phyloP scores from a whole-genome alignment of 2,113 vertebrate genomes.

The Notothenia coriiceps region DNA sequence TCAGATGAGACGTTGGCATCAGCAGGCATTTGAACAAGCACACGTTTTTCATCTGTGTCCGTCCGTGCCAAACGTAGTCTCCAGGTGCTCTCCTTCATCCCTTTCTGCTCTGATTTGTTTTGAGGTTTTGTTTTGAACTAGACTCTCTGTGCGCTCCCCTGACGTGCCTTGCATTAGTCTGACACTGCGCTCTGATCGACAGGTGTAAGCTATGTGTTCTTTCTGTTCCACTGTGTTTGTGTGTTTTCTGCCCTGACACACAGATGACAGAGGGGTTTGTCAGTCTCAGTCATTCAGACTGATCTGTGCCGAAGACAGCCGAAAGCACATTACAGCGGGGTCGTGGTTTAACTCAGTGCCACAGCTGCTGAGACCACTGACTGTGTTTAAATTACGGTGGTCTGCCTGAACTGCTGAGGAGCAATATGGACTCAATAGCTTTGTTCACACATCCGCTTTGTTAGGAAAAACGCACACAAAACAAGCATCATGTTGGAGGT shows the following conservation, averaged over 20 bases:
- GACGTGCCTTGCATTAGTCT: constrained; percentile 39
- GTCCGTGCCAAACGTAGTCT: constrained; percentile 11
- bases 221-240: constrained; percentile 40
- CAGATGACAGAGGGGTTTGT: constrained; percentile 56
- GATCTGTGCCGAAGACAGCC: constrained; percentile 42
- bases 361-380: neutral
- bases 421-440: neutral
- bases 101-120: constrained; percentile 47
- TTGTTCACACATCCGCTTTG: constrained; percentile 7
- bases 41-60: constrained; percentile 20
- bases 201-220: constrained; percentile 55
- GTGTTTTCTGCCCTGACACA: constrained; percentile 30
- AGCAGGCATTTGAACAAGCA: constrained; percentile 19
- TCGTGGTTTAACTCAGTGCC: constrained; percentile 27
- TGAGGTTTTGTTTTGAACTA: constrained; percentile 43
- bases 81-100: constrained; percentile 57
- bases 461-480: constrained; percentile 6
- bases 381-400: constrained; percentile 11
- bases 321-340: constrained; percentile 38
- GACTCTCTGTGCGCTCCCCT: constrained; percentile 5
- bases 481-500: neutral
- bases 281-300: constrained; percentile 61
- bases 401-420: neutral
- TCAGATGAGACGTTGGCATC: constrained; percentile 42
- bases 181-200: constrained; percentile 48